Evolutionary conservation across 2,888 invertebrate species (phyloP).

Genomic region (Cataglyphis rosenhaueri): DNA sequence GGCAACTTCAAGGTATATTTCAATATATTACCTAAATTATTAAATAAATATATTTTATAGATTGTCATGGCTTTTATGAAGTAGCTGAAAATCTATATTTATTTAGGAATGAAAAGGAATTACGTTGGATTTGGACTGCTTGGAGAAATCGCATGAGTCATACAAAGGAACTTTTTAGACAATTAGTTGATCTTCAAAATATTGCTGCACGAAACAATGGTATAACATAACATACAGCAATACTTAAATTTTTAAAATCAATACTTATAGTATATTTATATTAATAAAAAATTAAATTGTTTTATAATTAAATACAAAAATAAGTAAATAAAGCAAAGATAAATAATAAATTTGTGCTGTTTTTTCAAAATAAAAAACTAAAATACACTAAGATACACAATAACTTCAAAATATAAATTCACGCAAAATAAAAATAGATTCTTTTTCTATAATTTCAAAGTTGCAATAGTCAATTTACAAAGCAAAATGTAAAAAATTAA

Average conservation of each 20-base stretch:
- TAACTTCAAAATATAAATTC: too few relatives aligned
- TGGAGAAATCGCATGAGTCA: slow-evolving; percentile 90
- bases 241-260: not conserved
- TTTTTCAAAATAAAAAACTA: too few relatives aligned
- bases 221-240: slow-evolving; percentile 82
- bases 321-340: too few relatives aligned
- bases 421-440: too few relatives aligned
- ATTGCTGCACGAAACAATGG: slow-evolving; percentile 89
- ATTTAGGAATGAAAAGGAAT: slow-evolving; percentile 85
- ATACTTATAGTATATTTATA: too few relatives aligned
- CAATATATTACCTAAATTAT: not conserved
- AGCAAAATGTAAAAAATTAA: too few relatives aligned
- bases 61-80: not conserved
- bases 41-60: not conserved
- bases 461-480: too few relatives aligned
- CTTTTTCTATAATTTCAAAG: too few relatives aligned
- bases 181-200: slow-evolving; percentile 88
- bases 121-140: slow-evolving; percentile 89
- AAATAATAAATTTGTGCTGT: too few relatives aligned
- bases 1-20: slow-evolving; percentile 78
- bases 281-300: too few relatives aligned
- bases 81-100: not conserved
- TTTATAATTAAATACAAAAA: too few relatives aligned
- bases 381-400: too few relatives aligned
- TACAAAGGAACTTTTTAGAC: slow-evolving; percentile 87